Evolutionary conservation across 2,888 invertebrate genomes (phyloP), one percentile per base, ranked within the genome.

Genomic region (Automeris io): DNA sequence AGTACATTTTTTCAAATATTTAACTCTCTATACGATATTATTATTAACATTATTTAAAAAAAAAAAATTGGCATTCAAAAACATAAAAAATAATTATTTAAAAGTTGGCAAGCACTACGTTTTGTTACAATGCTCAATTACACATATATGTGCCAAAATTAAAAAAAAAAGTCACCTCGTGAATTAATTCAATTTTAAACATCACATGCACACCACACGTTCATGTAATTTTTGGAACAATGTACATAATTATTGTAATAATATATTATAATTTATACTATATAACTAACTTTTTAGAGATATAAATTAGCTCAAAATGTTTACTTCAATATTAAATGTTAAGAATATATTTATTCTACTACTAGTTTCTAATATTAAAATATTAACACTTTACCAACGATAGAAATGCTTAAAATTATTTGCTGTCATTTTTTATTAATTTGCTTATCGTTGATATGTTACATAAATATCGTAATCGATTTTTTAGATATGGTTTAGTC

Each of bases 171-270:
- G 64, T 25, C 18, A 26, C 33, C 51, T 53, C 49, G 40, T 37
- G 47, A 55, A 49, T 41, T 41, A 51, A 44, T 40, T 22, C 46
- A 42, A 51, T 47, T 50, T 52, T 58, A 44, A 39, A 60, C 53
- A 47, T 54, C 59, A 57, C 52, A 46, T 56, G 58, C 63, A 59
- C 68, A 54, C 43, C 68, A 54, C 58, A 64, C 60, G 39, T 53
- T 59, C 61, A 59, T 57, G 62, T 47, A 60, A 70, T 60, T 81
- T 80, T 81, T 80, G 79, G 77, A 81, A 61, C 75, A 67, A 74
- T 81, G 82, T 82, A 81, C 78, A 82, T 81, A 78, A 67, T 56
- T 78, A 78, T 76, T 75, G 68, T 64, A 65, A 59, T 47, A 62
- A 62, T 71, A 69, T 65, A 57, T 61, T 57, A 59, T 54, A 52